A percentile compares a stretch with the other conserved stretches of the same genome.
Conservation (phyloP, 1,140 invertebrate species). For the Dendroctonus valens region DNA sequence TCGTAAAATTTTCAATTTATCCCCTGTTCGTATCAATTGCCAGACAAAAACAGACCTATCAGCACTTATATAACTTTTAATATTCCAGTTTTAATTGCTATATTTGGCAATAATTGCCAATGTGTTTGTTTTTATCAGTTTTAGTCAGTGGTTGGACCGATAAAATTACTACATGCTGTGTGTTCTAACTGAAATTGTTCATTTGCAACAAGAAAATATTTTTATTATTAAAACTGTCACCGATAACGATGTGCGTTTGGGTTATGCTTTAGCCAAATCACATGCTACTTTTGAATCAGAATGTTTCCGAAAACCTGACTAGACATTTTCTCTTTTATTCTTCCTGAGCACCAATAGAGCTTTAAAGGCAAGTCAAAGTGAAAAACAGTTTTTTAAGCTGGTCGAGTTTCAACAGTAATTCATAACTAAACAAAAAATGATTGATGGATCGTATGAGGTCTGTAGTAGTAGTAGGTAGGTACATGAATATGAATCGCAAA, state of each 20-base stretch:
- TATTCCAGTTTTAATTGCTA: conserved; percentile 17
- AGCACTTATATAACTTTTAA: conserved; percentile 21
- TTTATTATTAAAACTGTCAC: conserved; percentile 15
- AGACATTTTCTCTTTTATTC: too few relatives aligned
- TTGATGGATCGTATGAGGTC: too few relatives aligned
- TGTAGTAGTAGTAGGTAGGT: too few relatives aligned
- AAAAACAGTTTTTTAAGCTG: too few relatives aligned
- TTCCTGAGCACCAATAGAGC: too few relatives aligned
- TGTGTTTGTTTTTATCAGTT: conserved; percentile 13
- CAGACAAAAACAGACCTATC: conserved; percentile 4
- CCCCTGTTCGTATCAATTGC: background rate
- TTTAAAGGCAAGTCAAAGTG: too few relatives aligned
- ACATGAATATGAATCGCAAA: too few relatives aligned
- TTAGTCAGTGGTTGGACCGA: conserved; percentile 19
- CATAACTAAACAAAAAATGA: too few relatives aligned
- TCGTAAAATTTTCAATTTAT: conserved; percentile 12
- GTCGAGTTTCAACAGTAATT: too few relatives aligned
- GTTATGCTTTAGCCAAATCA: background rate
- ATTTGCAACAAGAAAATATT: conserved; percentile 13
- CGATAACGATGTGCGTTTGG: conserved; percentile 13
- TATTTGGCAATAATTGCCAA: conserved; percentile 24
- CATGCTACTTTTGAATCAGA: too few relatives aligned
- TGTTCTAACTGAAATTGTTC: background rate
- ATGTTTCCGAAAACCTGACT: too few relatives aligned
- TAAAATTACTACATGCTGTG: conserved; percentile 22